A percentile compares a stretch with the other conserved stretches of the same genome.
phyloP scores from a whole-genome alignment of 2,797 vertebrate genomes.

The Apodemus agrarius region DNA sequence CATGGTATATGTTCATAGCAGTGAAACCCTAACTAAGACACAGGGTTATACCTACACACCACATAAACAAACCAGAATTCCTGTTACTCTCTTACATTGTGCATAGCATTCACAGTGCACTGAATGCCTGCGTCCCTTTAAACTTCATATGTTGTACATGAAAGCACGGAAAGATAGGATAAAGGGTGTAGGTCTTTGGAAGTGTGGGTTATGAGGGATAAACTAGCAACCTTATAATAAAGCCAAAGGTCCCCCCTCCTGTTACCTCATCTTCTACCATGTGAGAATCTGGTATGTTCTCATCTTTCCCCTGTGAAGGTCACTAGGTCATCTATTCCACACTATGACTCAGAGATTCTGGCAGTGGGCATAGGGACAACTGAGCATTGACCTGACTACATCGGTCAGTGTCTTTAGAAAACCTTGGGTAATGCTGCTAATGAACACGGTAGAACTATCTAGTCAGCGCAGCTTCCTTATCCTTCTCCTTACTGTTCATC shows the following conservation, averaged over 20 bases:
- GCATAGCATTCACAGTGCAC: too few relatives aligned
- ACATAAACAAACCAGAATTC: not conserved
- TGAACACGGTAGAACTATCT: not conserved
- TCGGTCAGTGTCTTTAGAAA: not conserved
- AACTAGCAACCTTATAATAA: not conserved
- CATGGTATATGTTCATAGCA: too few relatives aligned
- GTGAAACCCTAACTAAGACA: too few relatives aligned
- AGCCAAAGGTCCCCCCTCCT: too few relatives aligned
- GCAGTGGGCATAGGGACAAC: too few relatives aligned
- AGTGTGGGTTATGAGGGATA: not conserved
- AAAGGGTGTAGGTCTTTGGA: not conserved
- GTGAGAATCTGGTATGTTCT: not conserved
- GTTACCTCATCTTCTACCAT: not conserved
- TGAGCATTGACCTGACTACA: not conserved
- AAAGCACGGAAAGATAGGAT: not conserved
- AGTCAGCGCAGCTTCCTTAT: not conserved
- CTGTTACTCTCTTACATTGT: not conserved
- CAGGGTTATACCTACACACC: not conserved
- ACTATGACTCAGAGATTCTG: not conserved
- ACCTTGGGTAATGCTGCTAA: not conserved
- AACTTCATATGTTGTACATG: not conserved
- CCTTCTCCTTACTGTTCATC: not conserved
- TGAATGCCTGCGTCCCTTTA: not conserved
- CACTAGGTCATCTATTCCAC: not conserved
- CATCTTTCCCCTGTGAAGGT: not conserved